These are phyloP conservation scores for Tuta absoluta DNA, from an alignment of 2,888 invertebrate species.

Conservation along the genomic window DNA sequence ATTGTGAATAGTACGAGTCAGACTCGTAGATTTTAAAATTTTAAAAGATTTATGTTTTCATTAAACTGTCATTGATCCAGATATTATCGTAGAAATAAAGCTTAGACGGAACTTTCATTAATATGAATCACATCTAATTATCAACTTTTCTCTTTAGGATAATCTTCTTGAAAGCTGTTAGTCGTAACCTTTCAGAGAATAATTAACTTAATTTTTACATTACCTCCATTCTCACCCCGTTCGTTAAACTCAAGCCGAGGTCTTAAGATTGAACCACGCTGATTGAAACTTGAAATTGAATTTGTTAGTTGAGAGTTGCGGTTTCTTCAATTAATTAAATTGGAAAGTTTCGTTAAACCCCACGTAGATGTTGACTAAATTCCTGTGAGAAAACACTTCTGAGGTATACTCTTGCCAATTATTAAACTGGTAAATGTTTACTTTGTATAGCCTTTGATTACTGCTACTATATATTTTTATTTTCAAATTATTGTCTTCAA, in stretches of 20 bases:
- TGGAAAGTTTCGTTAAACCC: slow-evolving; percentile 38
- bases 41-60: too few relatives aligned
- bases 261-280: slow-evolving; percentile 32
- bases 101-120: neutral
- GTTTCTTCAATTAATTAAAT: slow-evolving; percentile 50
- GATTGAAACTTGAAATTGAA: slow-evolving; percentile 40
- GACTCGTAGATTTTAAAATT: too few relatives aligned
- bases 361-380: slow-evolving; percentile 26
- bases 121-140: neutral
- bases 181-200: slow-evolving; percentile 8
- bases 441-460: neutral
- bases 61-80: too few relatives aligned
- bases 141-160: neutral
- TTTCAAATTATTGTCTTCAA: neutral
- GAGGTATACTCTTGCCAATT: slow-evolving; percentile 18
- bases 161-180: neutral
- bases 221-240: slow-evolving; percentile 25
- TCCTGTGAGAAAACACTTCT: slow-evolving; percentile 18
- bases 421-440: slow-evolving; percentile 12
- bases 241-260: slow-evolving; percentile 27
- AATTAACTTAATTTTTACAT: slow-evolving; percentile 16
- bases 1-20: too few relatives aligned
- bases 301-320: slow-evolving; percentile 51
- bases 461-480: neutral
- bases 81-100: neutral